These are phyloP conservation scores for Drosophila elegans DNA, from an alignment of 1,140 invertebrate genomes.

Conservation along the genomic window DNA sequence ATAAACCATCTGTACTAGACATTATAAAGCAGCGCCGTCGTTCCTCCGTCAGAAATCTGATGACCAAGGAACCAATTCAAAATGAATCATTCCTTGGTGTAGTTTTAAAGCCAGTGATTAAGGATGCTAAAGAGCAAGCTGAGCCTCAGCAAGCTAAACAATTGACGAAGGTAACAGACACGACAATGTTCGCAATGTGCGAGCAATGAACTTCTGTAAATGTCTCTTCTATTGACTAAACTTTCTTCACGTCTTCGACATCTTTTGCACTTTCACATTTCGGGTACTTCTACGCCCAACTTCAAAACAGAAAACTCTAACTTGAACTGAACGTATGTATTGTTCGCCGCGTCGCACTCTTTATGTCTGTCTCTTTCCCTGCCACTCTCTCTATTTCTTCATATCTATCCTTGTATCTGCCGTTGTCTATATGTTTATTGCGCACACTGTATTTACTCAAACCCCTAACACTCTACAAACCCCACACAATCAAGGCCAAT, in stretches of 20 bases:
- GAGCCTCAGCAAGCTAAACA: slow-evolving; percentile 85
- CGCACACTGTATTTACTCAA: not conserved
- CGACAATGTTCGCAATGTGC: not conserved
- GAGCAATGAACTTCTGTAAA: not conserved
- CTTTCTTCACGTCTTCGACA: not conserved
- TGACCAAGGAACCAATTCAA: slow-evolving; percentile 78
- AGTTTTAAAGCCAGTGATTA: slow-evolving; percentile 87
- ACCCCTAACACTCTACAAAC: slow-evolving; percentile 1
- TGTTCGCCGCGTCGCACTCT: not conserved
- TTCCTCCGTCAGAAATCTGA: slow-evolving; percentile 70
- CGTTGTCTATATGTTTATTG: slow-evolving; percentile 2
- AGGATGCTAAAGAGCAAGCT: slow-evolving; percentile 85
- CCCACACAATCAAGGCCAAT: slow-evolving; percentile 52
- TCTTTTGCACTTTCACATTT: not conserved
- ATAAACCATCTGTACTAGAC: slow-evolving; percentile 69
- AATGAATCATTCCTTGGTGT: slow-evolving; percentile 86
- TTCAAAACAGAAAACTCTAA: not conserved
- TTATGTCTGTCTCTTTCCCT: slow-evolving; percentile 1
- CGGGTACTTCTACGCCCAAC: slow-evolving; percentile 3
- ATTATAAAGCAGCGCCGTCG: slow-evolving; percentile 75
- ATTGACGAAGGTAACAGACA: slow-evolving; percentile 73
- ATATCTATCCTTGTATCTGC: not conserved
- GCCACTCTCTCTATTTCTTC: not conserved
- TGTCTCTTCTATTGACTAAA: slow-evolving; percentile 5
- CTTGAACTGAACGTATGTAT: not conserved